These are phyloP conservation scores for Orthosia gracilis DNA, from an alignment of 2,888 invertebrate genomes.

Conservation along the genomic window DNA sequence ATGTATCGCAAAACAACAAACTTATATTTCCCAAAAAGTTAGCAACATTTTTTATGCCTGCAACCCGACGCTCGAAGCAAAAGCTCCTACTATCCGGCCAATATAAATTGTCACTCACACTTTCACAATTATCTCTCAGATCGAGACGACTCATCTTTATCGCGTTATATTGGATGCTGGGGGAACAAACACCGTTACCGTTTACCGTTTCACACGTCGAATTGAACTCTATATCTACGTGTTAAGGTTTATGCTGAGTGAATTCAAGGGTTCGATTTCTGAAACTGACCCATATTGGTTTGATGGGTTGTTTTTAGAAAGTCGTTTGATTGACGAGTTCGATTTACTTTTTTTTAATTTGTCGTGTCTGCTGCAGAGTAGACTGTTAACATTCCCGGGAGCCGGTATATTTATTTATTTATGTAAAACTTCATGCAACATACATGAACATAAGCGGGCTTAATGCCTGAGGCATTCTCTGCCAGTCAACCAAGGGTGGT, in stretches of 20 bases:
- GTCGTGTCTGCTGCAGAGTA: conserved; percentile 20
- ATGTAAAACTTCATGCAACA: no score
- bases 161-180: conserved; percentile 71
- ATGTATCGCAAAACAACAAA: neutral
- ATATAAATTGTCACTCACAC: conserved; percentile 67
- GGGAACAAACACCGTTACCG: conserved; percentile 15
- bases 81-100: conserved; percentile 72
- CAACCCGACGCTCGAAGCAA: conserved; percentile 64
- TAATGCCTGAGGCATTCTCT: no score
- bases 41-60: conserved; percentile 25
- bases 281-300: conserved; percentile 56
- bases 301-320: conserved; percentile 58
- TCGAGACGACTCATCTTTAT: conserved; percentile 63
- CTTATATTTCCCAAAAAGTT: conserved; percentile 13
- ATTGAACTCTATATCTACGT: conserved; percentile 15
- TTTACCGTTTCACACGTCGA: neutral
- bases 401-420: no score
- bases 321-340: conserved; percentile 61
- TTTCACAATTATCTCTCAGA: conserved; percentile 61
- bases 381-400: neutral
- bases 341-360: conserved; percentile 45
- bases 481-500: no score
- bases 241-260: conserved; percentile 26
- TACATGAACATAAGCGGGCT: no score
- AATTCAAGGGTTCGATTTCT: neutral